Base-by-base conservation (phyloP, 2,113 vertebrate genomes). In the Erythrolamprus reginae region DNA sequence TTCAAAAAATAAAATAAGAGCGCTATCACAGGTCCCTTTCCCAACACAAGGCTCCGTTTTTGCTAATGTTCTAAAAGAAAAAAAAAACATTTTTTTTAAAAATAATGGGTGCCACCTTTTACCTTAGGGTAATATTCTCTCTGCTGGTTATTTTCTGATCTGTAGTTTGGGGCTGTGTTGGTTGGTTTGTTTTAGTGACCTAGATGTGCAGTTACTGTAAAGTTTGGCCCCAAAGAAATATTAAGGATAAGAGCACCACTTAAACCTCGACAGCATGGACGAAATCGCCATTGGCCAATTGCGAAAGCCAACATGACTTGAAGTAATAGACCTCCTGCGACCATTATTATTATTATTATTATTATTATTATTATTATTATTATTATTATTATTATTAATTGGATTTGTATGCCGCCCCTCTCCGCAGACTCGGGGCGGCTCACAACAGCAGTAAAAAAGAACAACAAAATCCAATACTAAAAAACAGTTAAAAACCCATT, bases 21-120 rank as follows among this genome's bases (percentile, higher is more conserved):
- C 33, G 47, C 17, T 24, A 28, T 21, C 47, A 21, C 10, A 91
- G 33, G 70, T 65, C 10, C 5, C 2, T 58, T 45, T 24, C 23
- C 52, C 7, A 92, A 92, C 93, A 2, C 21, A 23, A 82, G 83
- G 42, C 33, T 93, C 38, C 8, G 1, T 86, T 93, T 93, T 70
- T 3, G 19, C 17, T 93, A 55, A 45, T 85, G 89, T 92, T 26
- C 38, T 77, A 50, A 91, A 47, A 87, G 5, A 51, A 86, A 88
- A 50, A 51, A 89, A 42, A n/a, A n/a, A n/a, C n/a, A n/a, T n/a
- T n/a, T n/a, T n/a, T n/a, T 86, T 56, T 23, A 56, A 50, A 33
- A 82, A 50, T 12, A 5, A 0, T 28, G 55, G 2, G 82, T 7
- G 0, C 33, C 7, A 9, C 17, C 17, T 42, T 45, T 51, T 70